phyloP scores from a whole-genome alignment of 2,888 invertebrate genomes.

The Agrochola lychnidis region DNA sequence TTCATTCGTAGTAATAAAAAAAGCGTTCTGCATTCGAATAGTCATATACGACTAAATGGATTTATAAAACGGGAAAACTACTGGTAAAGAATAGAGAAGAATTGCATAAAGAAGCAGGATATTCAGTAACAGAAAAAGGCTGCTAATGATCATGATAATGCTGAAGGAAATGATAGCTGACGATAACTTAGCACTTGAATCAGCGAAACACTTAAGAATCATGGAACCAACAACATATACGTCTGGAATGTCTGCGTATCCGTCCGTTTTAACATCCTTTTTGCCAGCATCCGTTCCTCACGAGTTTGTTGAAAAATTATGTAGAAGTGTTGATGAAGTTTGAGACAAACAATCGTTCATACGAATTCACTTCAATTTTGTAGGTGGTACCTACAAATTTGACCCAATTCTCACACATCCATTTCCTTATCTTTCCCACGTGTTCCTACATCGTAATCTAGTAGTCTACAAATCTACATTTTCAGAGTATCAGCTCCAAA shows the following conservation, averaged over 20 bases:
- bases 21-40: too few relatives aligned
- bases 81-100: background rate
- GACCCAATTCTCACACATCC: background rate
- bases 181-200: constrained; percentile 21
- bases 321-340: background rate
- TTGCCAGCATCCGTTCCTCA: constrained; percentile 16
- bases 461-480: background rate
- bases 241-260: constrained; percentile 44
- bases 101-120: constrained; percentile 1
- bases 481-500: background rate
- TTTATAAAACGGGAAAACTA: too few relatives aligned
- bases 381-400: too few relatives aligned
- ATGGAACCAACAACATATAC: constrained; percentile 32
- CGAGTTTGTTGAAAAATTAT: constrained; percentile 7
- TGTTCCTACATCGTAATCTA: background rate
- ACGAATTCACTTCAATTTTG: constrained; percentile 4
- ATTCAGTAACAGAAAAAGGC: constrained; percentile 32
- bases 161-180: constrained; percentile 35
- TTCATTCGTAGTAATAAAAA: too few relatives aligned
- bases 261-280: constrained; percentile 39
- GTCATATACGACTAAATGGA: too few relatives aligned
- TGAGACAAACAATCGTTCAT: background rate
- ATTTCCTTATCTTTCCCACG: background rate
- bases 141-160: constrained; percentile 11
- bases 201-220: constrained; percentile 23